Conservation (phyloP, 2,888 invertebrate genomes). For the Kuschelorhynchus macadamiae region DNA sequence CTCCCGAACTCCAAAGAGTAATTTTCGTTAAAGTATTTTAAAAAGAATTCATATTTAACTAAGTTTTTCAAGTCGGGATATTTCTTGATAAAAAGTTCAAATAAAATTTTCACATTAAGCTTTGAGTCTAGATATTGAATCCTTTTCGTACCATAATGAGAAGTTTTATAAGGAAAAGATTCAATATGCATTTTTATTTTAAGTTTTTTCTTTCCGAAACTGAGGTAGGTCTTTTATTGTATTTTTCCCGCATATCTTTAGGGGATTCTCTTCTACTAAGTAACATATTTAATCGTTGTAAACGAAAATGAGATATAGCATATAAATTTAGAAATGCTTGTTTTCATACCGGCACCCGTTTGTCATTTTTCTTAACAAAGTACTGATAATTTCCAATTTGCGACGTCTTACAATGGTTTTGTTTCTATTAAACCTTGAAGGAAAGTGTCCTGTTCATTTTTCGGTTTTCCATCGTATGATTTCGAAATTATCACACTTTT, state of each 20-base stretch:
- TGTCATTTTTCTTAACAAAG: too few relatives aligned
- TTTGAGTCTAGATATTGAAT: neutral
- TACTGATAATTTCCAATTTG: neutral
- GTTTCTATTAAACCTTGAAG: constrained; percentile 8
- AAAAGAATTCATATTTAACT: constrained; percentile 8
- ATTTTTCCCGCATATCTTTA: neutral
- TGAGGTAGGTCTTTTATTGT: constrained; percentile 3
- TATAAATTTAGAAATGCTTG: constrained; percentile 1
- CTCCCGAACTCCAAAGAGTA: neutral
- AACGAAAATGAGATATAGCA: constrained; percentile 5
- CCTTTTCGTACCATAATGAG: neutral
- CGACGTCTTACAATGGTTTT: constrained; percentile 3
- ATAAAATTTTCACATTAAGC: constrained; percentile 1
- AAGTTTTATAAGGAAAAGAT: constrained; percentile 4
- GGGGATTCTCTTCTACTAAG: neutral
- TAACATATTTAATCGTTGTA: constrained; percentile 8
- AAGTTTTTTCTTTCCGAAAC: neutral
- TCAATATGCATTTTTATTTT: constrained; percentile 11
- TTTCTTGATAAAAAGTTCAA: constrained; percentile 5
- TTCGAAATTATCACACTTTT: constrained; percentile 4
- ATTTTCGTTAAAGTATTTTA: constrained; percentile 6
- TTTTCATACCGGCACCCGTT: constrained; percentile 2
- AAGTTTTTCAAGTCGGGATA: neutral
- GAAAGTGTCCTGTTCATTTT: constrained; percentile 11
- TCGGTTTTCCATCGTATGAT: neutral